phyloP scores from a whole-genome alignment of 2,888 invertebrate genomes.

The Sympetrum striolatum region DNA sequence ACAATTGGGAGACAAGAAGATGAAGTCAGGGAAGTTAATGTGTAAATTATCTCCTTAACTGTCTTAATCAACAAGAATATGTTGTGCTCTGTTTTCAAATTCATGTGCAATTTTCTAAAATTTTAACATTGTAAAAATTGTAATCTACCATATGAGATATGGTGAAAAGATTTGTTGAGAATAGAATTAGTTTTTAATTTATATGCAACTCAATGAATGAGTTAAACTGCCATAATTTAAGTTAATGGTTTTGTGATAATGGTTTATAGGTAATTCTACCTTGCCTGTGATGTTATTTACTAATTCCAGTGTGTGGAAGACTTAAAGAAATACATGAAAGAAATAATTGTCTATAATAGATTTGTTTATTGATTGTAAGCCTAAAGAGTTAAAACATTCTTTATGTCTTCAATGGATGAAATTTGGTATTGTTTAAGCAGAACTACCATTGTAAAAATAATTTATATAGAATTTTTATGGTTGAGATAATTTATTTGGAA shows the following conservation, averaged over 20 bases:
- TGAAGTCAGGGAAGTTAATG: conserved; percentile 51
- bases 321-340: background rate
- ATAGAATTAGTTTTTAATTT: background rate
- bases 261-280: background rate
- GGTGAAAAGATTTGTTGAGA: background rate
- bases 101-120: too few species aligned
- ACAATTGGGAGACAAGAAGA: conserved; percentile 68
- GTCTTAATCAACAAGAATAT: background rate
- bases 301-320: background rate
- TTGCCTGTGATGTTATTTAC: background rate
- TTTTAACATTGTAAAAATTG: background rate
- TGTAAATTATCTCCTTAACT: background rate
- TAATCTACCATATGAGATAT: background rate
- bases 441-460: conserved; percentile 11
- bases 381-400: background rate
- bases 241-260: background rate
- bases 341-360: background rate
- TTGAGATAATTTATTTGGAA: conserved; percentile 15
- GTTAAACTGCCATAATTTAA: background rate
- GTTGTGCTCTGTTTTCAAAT: too few species aligned
- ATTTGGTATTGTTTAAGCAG: background rate
- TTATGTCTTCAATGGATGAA: background rate
- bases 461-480: conserved; percentile 15
- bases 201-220: background rate
- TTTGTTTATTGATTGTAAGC: background rate